Base-by-base conservation (phyloP, 2,888 invertebrate species). In the Lasioglossum zephyrum region DNA sequence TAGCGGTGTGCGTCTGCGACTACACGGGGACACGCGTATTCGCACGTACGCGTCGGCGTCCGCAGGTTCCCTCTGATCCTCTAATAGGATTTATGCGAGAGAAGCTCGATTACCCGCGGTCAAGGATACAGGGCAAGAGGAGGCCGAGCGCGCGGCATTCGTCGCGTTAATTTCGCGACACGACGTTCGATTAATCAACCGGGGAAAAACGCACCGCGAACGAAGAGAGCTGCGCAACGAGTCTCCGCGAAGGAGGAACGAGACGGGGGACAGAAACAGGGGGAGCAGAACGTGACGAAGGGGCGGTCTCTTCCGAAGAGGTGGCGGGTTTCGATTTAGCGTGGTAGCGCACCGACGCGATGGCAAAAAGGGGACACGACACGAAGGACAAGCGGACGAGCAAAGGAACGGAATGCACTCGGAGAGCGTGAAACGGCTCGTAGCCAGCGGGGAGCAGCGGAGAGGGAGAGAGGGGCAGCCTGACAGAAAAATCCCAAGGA, bases 31-130 rank as follows among this genome's bases (percentile, higher is more conserved):
- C 75, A 82, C 84, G 81, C 89, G 86, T 85, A 85, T 89, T 90
- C 60, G 82, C 88, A 87, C 89, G 84, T 85, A 89, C 87, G 82
- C 79, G 84, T 78, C 83, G 85, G 76, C 84, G 86, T 69, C 83
- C 63, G 86, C 89, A 89, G 92, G 89, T 89, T 63, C 93, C 92
- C 92, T 91, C 92, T 93, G 94, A 95, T 94, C 95, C 94, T 93
- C 92, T 94, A 95, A 95, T 94, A 94, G 95, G 95, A 95, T 95
- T 95, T 94, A 95, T 94, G 92, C 93, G 93, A 92, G 93, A 92
- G 93, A 26, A 92, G 94, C 94, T 94, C 94, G 93, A 95, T 95
- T 95, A 94, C 93, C 93, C 93, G 92, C 92, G 92, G 93, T 94
- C 93, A 92, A 93, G 93, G 92, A 93, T 92, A 92, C 89, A 91